Evolutionary conservation across 2,888 invertebrate genomes (phyloP).

Genomic region (Stictocephala bisonia): DNA sequence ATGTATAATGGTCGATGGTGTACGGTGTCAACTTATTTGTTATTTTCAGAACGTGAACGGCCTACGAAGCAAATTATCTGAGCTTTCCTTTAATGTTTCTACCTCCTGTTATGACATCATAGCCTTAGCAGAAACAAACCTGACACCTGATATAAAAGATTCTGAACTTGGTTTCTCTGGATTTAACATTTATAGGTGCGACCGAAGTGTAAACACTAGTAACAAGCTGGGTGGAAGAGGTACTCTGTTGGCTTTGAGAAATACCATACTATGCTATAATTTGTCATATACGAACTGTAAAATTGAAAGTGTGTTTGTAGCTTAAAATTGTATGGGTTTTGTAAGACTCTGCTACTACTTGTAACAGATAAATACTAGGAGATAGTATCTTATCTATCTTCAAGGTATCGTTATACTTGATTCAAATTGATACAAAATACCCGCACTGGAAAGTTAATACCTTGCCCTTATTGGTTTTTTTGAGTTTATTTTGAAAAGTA

Average conservation of each 20-base stretch:
- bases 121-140: neutral
- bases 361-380: too few species aligned
- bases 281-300: too few species aligned
- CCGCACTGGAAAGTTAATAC: too few species aligned
- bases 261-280: neutral
- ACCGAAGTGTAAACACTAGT: neutral
- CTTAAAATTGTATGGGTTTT: too few species aligned
- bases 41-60: constrained; percentile 18
- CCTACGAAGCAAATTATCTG: constrained; percentile 10
- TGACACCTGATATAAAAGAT: neutral
- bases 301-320: too few species aligned
- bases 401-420: too few species aligned
- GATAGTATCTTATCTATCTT: too few species aligned
- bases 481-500: too few species aligned
- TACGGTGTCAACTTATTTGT: neutral
- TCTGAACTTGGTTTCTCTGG: neutral
- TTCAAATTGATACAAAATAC: too few species aligned
- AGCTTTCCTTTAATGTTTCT: neutral
- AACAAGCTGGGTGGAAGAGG: neutral
- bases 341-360: too few species aligned
- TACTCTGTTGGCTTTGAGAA: neutral
- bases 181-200: constrained; percentile 5
- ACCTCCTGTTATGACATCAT: constrained; percentile 9
- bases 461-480: too few species aligned
- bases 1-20: neutral